A percentile compares a stretch with the other conserved stretches of the same genome.
These are phyloP conservation scores for Mustela lutreola DNA, from an alignment of 2,113 vertebrate species.

Conservation along the genomic window DNA sequence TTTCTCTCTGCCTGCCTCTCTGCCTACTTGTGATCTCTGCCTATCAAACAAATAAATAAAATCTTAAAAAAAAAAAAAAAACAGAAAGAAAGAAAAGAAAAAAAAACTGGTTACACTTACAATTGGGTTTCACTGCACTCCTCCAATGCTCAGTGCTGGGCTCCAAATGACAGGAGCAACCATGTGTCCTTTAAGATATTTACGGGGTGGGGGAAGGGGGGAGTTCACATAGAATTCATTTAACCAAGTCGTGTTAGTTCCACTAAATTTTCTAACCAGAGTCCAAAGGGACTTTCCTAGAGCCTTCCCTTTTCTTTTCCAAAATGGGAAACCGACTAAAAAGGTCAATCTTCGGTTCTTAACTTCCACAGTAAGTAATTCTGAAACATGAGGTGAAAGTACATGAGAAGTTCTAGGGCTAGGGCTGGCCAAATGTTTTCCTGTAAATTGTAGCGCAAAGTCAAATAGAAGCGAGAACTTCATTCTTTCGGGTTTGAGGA, in stretches of 20 bases:
- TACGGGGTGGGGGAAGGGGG: too few relatives aligned
- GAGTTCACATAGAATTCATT: neutral
- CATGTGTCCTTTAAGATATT: neutral
- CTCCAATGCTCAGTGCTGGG: neutral
- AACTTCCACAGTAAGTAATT: slow-evolving; percentile 69
- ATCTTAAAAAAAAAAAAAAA: too few relatives aligned
- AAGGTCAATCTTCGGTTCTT: slow-evolving; percentile 55
- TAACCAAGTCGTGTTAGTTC: neutral
- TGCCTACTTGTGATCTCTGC: too few relatives aligned
- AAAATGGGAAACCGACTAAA: slow-evolving; percentile 34
- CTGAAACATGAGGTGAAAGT: slow-evolving; percentile 61
- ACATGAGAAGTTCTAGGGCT: neutral
- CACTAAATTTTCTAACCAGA: neutral
- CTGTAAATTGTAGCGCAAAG: slow-evolving; percentile 40
- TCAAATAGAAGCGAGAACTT: slow-evolving; percentile 9
- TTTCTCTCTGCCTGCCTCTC: too few relatives aligned
- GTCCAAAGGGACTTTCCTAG: slow-evolving; percentile 69
- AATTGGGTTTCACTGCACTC: neutral
- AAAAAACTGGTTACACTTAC: slow-evolving; percentile 39
- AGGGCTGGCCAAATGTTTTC: slow-evolving; percentile 29
- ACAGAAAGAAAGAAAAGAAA: too few relatives aligned
- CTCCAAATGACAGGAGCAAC: slow-evolving; percentile 5
- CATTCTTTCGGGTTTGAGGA: neutral
- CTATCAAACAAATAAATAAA: too few relatives aligned
- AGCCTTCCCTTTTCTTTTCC: slow-evolving; percentile 60